A percentile compares a stretch with the other conserved stretches of the same genome.
phyloP scores from a whole-genome alignment of 2,113 vertebrate genomes.

The Hylia prasina region DNA sequence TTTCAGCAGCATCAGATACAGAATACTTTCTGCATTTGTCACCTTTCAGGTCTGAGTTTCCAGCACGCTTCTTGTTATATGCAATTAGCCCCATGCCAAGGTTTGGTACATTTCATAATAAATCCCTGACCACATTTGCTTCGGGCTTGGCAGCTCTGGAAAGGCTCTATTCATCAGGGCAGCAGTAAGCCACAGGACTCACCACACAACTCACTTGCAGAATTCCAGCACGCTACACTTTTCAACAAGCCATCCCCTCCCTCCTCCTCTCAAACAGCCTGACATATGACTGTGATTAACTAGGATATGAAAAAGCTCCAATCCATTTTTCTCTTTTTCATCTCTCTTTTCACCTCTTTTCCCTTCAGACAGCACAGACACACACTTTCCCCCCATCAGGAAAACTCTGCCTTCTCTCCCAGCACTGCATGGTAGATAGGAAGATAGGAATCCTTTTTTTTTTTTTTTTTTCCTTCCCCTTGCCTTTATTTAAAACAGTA shows the following conservation, averaged over 20 bases:
- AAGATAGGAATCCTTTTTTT: slow-evolving; percentile 48
- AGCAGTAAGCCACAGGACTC: slow-evolving; percentile 66
- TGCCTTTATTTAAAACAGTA: slow-evolving; percentile 68
- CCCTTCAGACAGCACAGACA: background rate
- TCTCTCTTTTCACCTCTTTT: slow-evolving; percentile 12
- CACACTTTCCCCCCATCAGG: background rate
- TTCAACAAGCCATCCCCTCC: slow-evolving; percentile 64
- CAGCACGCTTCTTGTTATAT: slow-evolving; percentile 74
- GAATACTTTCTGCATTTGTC: slow-evolving; percentile 78
- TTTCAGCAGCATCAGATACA: slow-evolving; percentile 71
- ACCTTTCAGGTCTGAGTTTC: slow-evolving; percentile 71
- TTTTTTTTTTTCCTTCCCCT: background rate
- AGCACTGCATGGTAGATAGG: slow-evolving; percentile 52
- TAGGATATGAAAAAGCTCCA: slow-evolving; percentile 53
- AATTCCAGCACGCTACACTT: slow-evolving; percentile 72
- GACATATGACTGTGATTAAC: slow-evolving; percentile 82
- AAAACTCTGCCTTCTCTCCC: background rate
- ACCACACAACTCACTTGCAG: slow-evolving; percentile 63
- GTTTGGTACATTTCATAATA: slow-evolving; percentile 76
- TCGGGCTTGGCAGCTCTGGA: slow-evolving; percentile 76
- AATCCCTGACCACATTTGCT: slow-evolving; percentile 79
- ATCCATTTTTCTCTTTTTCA: slow-evolving; percentile 62
- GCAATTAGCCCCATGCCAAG: slow-evolving; percentile 79
- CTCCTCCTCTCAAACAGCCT: slow-evolving; percentile 61
- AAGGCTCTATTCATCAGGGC: slow-evolving; percentile 77